phyloP scores from a whole-genome alignment of 64 coral and sea anemone genomes.

The Montipora cactus region DNA sequence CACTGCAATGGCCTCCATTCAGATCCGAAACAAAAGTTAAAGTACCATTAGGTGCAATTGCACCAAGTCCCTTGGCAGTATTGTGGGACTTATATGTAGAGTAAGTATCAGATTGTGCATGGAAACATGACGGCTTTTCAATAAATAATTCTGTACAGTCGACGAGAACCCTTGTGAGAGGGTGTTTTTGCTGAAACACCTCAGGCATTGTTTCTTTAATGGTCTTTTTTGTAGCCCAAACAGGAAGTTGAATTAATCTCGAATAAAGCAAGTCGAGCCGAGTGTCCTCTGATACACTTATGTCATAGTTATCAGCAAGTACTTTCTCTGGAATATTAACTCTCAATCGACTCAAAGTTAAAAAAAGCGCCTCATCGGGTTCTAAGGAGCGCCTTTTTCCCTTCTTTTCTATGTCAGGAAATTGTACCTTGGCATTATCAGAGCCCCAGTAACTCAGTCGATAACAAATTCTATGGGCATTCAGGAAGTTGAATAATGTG shows the following conservation, averaged over 20 bases:
- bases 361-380: slow-evolving; percentile 53
- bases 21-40: slow-evolving; percentile 70
- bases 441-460: slow-evolving; percentile 77
- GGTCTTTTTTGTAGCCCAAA: slow-evolving; percentile 71
- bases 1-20: slow-evolving; percentile 54
- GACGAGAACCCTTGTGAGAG: slow-evolving; percentile 57
- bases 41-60: slow-evolving; percentile 63
- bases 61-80: slow-evolving; percentile 67
- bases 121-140: slow-evolving; percentile 69
- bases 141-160: slow-evolving; percentile 73
- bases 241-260: slow-evolving; percentile 52
- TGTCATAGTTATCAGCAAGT: slow-evolving; percentile 59
- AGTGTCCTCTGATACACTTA: slow-evolving; percentile 53
- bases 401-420: slow-evolving; percentile 42
- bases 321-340: slow-evolving; percentile 72
- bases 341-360: slow-evolving; percentile 59
- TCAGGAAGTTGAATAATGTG: slow-evolving; percentile 57
- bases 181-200: slow-evolving; percentile 53
- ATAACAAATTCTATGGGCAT: slow-evolving; percentile 42
- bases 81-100: slow-evolving; percentile 66
- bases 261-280: slow-evolving; percentile 75
- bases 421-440: slow-evolving; percentile 38
- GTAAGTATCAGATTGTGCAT: slow-evolving; percentile 63
- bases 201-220: slow-evolving; percentile 74
- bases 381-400: slow-evolving; percentile 59